Conservation (phyloP, 2,888 invertebrate species). For the Ashinkailepas kermadecensis region DNA sequence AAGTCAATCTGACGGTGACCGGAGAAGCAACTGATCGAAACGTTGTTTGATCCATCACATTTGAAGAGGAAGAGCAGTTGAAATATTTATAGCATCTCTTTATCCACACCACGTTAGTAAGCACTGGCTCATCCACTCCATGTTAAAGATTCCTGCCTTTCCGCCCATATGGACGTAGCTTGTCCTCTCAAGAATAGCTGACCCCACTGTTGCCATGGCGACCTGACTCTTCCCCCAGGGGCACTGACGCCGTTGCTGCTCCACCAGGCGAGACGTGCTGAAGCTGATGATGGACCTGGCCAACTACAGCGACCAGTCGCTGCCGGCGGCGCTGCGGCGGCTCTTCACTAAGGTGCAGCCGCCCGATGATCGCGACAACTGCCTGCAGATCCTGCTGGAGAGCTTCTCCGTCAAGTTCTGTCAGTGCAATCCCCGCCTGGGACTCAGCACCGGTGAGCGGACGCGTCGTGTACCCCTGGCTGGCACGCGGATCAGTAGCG, state of each 20-base stretch:
- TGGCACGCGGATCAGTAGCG: not conserved
- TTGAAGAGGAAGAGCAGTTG: too few relatives aligned
- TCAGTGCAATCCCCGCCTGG: conserved; percentile 44
- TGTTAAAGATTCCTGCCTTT: too few relatives aligned
- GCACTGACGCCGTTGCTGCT: not conserved
- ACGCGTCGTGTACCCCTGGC: not conserved
- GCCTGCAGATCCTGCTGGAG: conserved; percentile 44
- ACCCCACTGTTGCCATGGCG: too few relatives aligned
- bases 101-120: too few relatives aligned
- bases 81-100: too few relatives aligned
- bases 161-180: too few relatives aligned
- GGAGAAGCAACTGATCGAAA: too few relatives aligned
- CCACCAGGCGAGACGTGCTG: conserved; percentile 38
- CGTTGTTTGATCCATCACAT: too few relatives aligned
- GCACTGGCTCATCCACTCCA: too few relatives aligned
- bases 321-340: conserved; percentile 45
- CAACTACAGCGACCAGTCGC: conserved; percentile 45
- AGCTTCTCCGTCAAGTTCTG: conserved; percentile 45
- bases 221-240: too few relatives aligned
- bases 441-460: conserved; percentile 42
- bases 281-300: conserved; percentile 44
- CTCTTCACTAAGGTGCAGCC: conserved; percentile 45
- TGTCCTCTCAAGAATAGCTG: too few relatives aligned
- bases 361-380: conserved; percentile 43
- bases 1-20: too few relatives aligned